Base-by-base conservation (phyloP, 2,113 vertebrate species). In the Oncorhynchus masou region DNA sequence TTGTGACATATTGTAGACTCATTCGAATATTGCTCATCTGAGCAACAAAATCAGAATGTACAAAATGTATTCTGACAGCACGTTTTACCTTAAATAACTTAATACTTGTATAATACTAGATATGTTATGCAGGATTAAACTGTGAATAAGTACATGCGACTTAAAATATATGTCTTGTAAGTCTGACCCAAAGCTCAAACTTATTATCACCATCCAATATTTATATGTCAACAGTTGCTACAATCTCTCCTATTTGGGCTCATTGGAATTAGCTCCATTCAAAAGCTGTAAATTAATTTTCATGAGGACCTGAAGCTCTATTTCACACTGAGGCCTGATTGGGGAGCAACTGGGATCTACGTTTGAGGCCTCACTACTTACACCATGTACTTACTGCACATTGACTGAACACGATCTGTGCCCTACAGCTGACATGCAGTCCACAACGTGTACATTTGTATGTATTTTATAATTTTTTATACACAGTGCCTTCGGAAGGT, bases 1-100 rank as follows among this genome's bases (percentile, higher is more conserved):
- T 83, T 73, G 4, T 11, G 24, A 78, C 70, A 83, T 77, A 78
- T 83, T 59, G 69, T 22, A 49, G 13, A 3, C 79, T 74, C 73
- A 78, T 57, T 70, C 51, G 75, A 24, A 71, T 59, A 68, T 77
- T 71, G 80, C 75, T 69, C 9, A 45, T 45, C 39, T 12, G 39
- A 45, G 39, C 39, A 11, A 45, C 4, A 29, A 69, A 69, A 45
- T 34, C 27, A 69, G 31, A 6, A 20, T 34, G 20, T 69, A 34
- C 16, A 3, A 20, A 20, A 34, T 34, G 4, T 7, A 39, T 31
- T 68, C 7, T 16, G 9, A 13, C n/a, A 19, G 29, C 67, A 11
- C 9, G 1, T 45, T 45, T 45, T 3, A 45, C 39, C 39, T 39
- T 39, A 39, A 9, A 39, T 45, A 45, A 45, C 39, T 2, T 45